Base-by-base conservation (phyloP, 2,888 invertebrate genomes). In the Trissolcus japonicus region DNA sequence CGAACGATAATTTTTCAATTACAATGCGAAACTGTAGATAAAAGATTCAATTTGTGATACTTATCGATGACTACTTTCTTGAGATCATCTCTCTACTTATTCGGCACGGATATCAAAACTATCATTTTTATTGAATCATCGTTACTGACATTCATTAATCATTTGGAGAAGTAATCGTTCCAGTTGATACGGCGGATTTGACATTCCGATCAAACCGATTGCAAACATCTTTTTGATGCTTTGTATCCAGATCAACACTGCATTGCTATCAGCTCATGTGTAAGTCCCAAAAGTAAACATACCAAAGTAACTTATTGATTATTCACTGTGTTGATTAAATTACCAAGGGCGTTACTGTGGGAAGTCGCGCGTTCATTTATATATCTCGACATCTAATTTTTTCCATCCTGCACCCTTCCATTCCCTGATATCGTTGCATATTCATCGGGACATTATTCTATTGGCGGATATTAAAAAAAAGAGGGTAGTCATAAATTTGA, bases 301-400 rank as follows among this genome's bases (percentile, higher is more conserved):
- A 43, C 43, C 21, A 16, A 46, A 46, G 56, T 14, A 40, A 55
- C 54, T 56, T 73, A 66, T 87, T 87, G 87, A 88, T 88, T 87
- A 87, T 86, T 85, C 83, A 81, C 83, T 85, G 84, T 86, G 86
- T 87, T 86, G 88, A 88, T 88, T 88, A 88, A 88, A 88, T 88
- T 87, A 87, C 83, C 83, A 80, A 80, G 85, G 85, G 86, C 87
- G 84, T 87, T 86, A 87, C 87, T 88, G 59, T 65, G 86, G 86
- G 84, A 87, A 86, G 85, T 85, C 84, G 81, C 82, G 82, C 82
- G 81, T 54, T 62, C 66, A 35, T 54, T 76, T 68, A 71, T 68
- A 71, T 63, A 66, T 74, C 75, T 60, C 57, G 35, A 56, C 57
- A 67, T 76, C 73, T 69, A 53, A 48, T 60, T 51, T 57, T 59